A percentile compares a stretch with the other conserved stretches of the same genome.
Evolutionary conservation across 2,113 vertebrate genomes (phyloP).

Genomic region (Peromyscus polionotus): DNA sequence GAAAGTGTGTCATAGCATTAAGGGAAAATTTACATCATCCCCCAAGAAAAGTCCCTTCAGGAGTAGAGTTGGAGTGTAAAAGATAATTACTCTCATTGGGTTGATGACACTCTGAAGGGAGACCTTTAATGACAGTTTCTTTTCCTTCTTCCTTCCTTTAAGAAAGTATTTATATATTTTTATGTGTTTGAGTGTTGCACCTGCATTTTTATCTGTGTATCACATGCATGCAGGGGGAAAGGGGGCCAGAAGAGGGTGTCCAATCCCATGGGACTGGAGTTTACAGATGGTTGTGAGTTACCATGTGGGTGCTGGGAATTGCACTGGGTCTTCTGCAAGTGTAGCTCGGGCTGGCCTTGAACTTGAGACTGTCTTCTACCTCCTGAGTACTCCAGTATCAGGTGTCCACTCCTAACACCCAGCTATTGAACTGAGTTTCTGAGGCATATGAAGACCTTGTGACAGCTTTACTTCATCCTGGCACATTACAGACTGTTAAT

Average conservation of each 20-base stretch:
- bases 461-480: background rate
- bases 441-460: background rate
- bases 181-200: background rate
- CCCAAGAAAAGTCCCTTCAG: background rate
- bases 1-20: conserved; percentile 22
- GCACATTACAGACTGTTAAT: background rate
- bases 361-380: background rate
- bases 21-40: conserved; percentile 15
- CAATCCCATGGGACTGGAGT: background rate
- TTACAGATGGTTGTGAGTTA: background rate
- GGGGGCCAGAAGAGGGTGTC: background rate
- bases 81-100: background rate
- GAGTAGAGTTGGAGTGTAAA: background rate
- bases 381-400: background rate
- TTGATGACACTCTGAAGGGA: background rate
- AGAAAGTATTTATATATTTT: background rate
- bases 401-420: background rate
- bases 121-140: background rate
- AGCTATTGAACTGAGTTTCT: conserved; percentile 18
- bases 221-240: background rate
- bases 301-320: background rate
- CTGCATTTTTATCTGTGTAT: background rate
- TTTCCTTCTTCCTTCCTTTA: background rate
- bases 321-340: background rate
- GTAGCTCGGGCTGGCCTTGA: background rate